phyloP scores from a whole-genome alignment of 2,113 vertebrate genomes.

The Gallinago jamesoni region DNA sequence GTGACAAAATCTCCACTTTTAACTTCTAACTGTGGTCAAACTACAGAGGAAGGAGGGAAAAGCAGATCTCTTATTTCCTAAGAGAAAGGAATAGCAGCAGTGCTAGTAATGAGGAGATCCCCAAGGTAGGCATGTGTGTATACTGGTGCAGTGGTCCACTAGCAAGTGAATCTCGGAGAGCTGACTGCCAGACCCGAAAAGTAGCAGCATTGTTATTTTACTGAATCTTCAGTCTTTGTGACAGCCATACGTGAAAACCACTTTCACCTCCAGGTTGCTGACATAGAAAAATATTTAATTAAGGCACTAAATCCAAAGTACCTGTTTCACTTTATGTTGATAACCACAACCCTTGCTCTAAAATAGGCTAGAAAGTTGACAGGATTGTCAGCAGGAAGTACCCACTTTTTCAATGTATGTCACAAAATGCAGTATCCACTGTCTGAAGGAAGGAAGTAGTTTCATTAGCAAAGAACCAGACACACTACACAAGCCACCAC shows the following conservation, averaged over 20 bases:
- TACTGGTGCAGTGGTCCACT: background rate
- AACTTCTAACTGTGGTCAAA: conserved; percentile 5
- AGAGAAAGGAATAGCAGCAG: background rate
- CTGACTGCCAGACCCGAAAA: background rate
- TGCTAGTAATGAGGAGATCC: background rate
- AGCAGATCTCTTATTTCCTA: background rate
- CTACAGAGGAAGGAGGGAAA: background rate
- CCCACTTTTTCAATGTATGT: fast-evolving
- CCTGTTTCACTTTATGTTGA: background rate
- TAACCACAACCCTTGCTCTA: background rate
- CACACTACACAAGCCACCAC: background rate
- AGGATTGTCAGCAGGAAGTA: background rate
- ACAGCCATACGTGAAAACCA: background rate
- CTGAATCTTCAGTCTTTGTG: background rate
- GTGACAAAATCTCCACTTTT: background rate
- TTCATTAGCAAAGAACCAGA: background rate
- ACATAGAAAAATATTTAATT: background rate
- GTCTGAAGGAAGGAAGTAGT: background rate
- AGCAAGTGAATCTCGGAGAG: background rate
- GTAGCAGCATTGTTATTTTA: background rate
- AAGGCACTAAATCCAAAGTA: background rate
- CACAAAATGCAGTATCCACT: background rate
- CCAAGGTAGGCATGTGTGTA: background rate
- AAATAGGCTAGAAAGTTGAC: background rate
- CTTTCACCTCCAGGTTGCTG: background rate